Base-by-base conservation (phyloP, 2,888 invertebrate species). In the Mesochorus sp. region DNA sequence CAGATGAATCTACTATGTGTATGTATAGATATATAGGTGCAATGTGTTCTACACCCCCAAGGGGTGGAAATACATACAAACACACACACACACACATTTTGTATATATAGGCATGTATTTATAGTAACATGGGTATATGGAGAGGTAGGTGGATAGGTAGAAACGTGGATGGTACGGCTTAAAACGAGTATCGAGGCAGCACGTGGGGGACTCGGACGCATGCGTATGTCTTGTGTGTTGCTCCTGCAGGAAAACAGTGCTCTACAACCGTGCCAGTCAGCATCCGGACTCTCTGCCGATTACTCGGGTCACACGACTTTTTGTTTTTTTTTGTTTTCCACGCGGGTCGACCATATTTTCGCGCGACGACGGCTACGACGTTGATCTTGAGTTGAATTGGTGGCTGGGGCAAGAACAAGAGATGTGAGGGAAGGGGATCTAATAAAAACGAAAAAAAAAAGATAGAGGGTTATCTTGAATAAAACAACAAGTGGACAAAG, bases 211-310 rank as follows among this genome's bases (percentile, higher is more conserved):
- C 71, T 37, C 80, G 78, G 81, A 88, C 89, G 89, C 89, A 89
- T 89, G 89, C 89, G 89, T 87, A 84, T 80, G 83, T 68, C 42
- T 51, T 64, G 85, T 87, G 84, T 87, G 88, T 88, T 88, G 86
- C 87, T 88, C 88, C 87, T 88, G 84, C 85, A 84, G 86, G 85
- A 85, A 81, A 82, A 82, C 76, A 70, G 68, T 72, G 72, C 77
- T 80, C 82, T 83, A 81, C 79, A 78, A 80, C 28, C 51, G 53
- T 85, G 87, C 82, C 89, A 89, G 89, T 89, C 88, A 87, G 87
- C 85, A 87, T 85, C 85, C 85, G 85, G 84, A 88, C 88, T 85
- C 84, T 62, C 39, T 39, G 49, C 39, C 86, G 88, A 83, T 81
- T 37, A 71, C 53, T 86, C 86, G 87, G 83, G 85, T 84, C 82